phyloP scores from a whole-genome alignment of 1,140 invertebrate species.

The Hestina assimilis region DNA sequence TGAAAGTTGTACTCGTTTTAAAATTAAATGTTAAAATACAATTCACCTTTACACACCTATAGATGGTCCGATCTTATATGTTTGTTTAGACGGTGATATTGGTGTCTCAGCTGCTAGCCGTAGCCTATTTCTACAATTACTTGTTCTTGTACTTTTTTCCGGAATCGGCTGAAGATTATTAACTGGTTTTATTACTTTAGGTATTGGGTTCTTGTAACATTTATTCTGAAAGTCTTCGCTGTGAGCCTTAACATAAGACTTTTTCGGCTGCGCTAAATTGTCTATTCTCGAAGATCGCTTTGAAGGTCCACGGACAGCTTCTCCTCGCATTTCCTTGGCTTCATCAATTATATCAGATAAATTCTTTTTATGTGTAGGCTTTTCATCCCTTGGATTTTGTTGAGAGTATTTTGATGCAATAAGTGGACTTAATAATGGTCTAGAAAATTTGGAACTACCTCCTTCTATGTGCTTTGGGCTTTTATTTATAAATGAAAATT shows the following conservation, averaged over 20 bases:
- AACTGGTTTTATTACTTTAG: constrained; percentile 35
- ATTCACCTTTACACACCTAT: constrained; percentile 74
- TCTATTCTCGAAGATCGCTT: constrained; percentile 52
- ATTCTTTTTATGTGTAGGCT: constrained; percentile 37
- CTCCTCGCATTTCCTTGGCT: constrained; percentile 61
- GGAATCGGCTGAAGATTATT: constrained; percentile 14
- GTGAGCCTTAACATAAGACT: constrained; percentile 49
- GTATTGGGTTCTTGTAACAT: constrained; percentile 34
- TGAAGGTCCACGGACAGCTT: constrained; percentile 61
- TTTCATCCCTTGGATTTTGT: constrained; percentile 30
- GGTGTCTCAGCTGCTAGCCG: constrained; percentile 21
- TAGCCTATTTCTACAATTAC: constrained; percentile 29
- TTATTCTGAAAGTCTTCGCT: constrained; percentile 46
- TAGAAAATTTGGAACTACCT: neutral
- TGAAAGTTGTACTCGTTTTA: neutral
- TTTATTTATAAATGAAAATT: constrained; percentile 17
- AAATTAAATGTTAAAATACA: constrained; percentile 21
- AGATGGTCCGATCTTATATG: constrained; percentile 24
- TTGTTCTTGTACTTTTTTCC: constrained; percentile 30
- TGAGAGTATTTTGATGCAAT: constrained; percentile 21
- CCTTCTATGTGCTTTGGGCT: neutral
- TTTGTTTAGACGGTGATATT: constrained; percentile 17
- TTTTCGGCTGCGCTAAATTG: constrained; percentile 62
- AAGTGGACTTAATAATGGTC: neutral
- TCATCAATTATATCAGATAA: constrained; percentile 58